A percentile compares a stretch with the other conserved stretches of the same genome.
Evolutionary conservation across 2,113 vertebrate genomes (phyloP).

Genomic region (Micromys minutus): DNA sequence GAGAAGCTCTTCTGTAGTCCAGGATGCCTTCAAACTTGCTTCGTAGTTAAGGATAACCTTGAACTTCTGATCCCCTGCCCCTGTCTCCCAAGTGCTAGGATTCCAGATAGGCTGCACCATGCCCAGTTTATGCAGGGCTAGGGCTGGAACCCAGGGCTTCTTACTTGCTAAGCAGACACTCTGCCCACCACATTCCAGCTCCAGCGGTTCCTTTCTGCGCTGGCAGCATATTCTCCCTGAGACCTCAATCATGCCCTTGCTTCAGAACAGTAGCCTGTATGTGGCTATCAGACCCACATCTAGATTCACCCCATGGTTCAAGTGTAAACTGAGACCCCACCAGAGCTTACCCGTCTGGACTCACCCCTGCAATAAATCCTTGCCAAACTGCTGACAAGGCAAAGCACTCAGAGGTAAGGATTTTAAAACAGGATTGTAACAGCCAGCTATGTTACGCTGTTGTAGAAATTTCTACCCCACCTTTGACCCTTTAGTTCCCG

Average conservation of each 20-base stretch:
- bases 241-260: not conserved
- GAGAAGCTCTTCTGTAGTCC: not conserved
- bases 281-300: not conserved
- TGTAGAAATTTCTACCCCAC: no score
- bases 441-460: not conserved
- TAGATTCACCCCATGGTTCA: not conserved
- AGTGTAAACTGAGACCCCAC: not conserved
- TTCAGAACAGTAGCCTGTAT: not conserved
- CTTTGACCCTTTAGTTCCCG: no score
- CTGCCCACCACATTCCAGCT: not conserved
- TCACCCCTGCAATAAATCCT: not conserved
- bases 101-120: no score
- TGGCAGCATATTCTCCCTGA: not conserved
- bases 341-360: not conserved
- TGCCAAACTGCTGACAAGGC: not conserved
- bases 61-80: not conserved
- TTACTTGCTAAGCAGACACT: not conserved
- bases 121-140: not conserved
- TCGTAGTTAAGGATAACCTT: not conserved
- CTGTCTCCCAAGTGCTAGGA: not conserved
- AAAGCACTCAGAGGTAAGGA: not conserved
- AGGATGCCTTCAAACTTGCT: not conserved
- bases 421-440: not conserved
- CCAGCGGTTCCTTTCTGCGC: not conserved
- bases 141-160: not conserved